Conservation (phyloP, 2,888 invertebrate genomes). For the Hyles lineata region DNA sequence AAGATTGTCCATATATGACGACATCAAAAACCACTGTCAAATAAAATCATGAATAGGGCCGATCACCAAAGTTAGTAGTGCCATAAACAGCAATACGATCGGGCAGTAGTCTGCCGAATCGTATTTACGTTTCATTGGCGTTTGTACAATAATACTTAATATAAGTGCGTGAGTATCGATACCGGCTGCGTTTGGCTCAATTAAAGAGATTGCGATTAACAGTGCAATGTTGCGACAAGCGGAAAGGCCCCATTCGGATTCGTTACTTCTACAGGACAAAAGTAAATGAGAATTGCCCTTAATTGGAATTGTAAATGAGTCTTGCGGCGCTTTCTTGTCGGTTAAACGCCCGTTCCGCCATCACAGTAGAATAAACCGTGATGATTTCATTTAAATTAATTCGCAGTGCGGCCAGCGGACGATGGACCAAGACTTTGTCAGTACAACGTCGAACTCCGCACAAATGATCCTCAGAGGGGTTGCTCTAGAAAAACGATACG, state of each 20-base stretch:
- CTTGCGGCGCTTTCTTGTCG: conserved; percentile 79
- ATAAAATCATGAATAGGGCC: not conserved
- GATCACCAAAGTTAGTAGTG: not conserved
- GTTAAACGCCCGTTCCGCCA: conserved; percentile 73
- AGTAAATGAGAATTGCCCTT: conserved; percentile 82
- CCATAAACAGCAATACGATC: not conserved
- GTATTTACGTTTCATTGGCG: not conserved
- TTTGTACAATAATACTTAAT: not conserved
- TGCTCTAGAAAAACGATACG: no score
- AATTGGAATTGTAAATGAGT: conserved; percentile 84
- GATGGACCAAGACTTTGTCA: conserved; percentile 57
- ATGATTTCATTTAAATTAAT: conserved; percentile 83
- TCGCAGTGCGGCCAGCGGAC: conserved; percentile 59
- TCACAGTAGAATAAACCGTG: conserved; percentile 80
- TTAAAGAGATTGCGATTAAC: conserved; percentile 43
- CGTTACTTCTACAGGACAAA: conserved; percentile 75
- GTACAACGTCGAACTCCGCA: no score
- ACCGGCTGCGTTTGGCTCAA: conserved; percentile 41
- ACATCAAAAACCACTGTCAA: no score
- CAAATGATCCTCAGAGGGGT: no score
- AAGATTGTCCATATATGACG: no score
- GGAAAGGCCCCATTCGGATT: conserved; percentile 61
- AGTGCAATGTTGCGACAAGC: conserved; percentile 37
- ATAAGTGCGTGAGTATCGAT: conserved; percentile 33
- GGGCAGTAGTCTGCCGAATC: not conserved